These are phyloP conservation scores for Morbakka virulenta DNA, from an alignment of 30 jellyfish, hydroid and myxozoan genomes.

Conservation along the genomic window DNA sequence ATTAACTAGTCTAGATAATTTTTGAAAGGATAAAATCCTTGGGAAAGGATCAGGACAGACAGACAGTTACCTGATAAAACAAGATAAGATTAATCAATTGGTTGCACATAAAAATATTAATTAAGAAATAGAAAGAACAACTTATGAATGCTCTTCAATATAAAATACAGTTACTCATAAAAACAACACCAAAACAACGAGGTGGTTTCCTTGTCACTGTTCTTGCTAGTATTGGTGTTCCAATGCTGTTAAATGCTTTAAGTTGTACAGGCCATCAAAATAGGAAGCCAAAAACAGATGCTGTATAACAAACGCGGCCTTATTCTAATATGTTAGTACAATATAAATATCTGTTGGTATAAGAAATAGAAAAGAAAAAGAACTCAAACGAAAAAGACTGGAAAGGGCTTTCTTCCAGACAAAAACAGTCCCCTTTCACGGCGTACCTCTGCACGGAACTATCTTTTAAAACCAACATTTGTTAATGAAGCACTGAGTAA, in stretches of 20 bases:
- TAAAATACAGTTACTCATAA: conserved; percentile 27
- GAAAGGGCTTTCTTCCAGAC: conserved; percentile 10
- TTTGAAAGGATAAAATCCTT: too few relatives aligned
- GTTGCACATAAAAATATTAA: too few relatives aligned
- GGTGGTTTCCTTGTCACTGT: conserved; percentile 41
- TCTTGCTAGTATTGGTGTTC: too few relatives aligned
- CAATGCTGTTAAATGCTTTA: conserved; percentile 32
- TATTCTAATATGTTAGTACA: conserved; percentile 15
- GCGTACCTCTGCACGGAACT: conserved; percentile 16
- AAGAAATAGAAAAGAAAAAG: not conserved
- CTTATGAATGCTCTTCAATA: too few relatives aligned
- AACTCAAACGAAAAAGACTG: too few relatives aligned
- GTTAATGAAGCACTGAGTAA: conserved; percentile 2
- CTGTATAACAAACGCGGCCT: not conserved
- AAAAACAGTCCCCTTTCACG: conserved; percentile 28
- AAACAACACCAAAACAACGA: conserved; percentile 45
- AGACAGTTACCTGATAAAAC: too few relatives aligned
- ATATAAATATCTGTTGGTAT: too few relatives aligned
- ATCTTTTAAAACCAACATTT: conserved; percentile 27
- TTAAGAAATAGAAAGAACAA: too few relatives aligned
- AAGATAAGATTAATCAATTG: too few relatives aligned
- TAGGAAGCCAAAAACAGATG: too few relatives aligned
- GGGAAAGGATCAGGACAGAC: too few relatives aligned
- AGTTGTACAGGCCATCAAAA: conserved; percentile 7
- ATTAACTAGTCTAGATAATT: too few relatives aligned